phyloP scores from a whole-genome alignment of 35 echinoderm and acorn worm species.

The Ptychodera flava region DNA sequence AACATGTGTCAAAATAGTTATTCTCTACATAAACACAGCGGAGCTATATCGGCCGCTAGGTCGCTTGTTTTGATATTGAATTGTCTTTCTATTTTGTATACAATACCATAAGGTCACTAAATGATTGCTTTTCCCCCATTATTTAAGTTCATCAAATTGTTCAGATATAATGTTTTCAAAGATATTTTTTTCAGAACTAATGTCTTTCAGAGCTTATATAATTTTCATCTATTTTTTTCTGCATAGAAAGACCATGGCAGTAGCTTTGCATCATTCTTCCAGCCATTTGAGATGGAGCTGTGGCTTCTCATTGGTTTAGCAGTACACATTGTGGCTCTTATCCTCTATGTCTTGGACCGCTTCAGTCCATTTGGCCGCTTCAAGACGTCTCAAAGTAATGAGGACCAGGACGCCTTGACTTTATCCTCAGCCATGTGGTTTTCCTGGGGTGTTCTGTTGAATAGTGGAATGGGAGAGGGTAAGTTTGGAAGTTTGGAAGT shows the following conservation, averaged over 20 bases:
- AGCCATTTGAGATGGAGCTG: conserved; percentile 43
- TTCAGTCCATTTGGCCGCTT: conserved; percentile 27
- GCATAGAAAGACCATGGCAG: conserved; percentile 3
- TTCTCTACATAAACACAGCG: no score
- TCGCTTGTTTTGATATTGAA: no score
- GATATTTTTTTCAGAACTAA: no score
- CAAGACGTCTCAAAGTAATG: background rate
- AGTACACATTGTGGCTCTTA: conserved; percentile 32
- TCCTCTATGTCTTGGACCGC: conserved; percentile 36
- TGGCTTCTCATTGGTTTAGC: conserved; percentile 36
- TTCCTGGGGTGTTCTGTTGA: conserved; percentile 45
- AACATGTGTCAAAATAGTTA: no score
- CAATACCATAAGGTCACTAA: no score
- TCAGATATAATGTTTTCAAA: no score
- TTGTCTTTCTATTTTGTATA: no score
- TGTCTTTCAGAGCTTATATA: no score
- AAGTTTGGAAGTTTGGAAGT: background rate
- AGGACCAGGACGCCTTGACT: conserved; percentile 16
- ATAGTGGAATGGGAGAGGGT: conserved; percentile 54
- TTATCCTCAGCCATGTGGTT: conserved; percentile 45
- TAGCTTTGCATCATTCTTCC: conserved; percentile 30
- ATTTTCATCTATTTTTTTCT: no score
- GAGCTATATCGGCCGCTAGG: no score
- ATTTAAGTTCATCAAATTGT: no score
- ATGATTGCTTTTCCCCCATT: no score